Evolutionary conservation across 2,888 invertebrate genomes (phyloP).

Genomic region (Eumerus sabulonum): DNA sequence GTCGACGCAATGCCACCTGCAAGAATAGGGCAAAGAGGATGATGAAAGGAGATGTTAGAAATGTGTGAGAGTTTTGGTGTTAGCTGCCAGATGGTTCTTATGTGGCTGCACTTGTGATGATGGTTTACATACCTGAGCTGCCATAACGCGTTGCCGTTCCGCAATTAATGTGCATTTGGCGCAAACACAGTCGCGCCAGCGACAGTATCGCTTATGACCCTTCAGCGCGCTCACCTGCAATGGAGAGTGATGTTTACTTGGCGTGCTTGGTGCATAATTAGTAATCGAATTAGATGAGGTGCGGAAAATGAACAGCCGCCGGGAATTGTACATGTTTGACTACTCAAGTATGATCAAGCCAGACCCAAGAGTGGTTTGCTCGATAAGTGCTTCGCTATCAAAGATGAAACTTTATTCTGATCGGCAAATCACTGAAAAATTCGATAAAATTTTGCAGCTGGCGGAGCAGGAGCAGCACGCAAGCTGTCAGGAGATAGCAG

Average conservation of each 20-base stretch:
- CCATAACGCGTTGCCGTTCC: constrained; percentile 98
- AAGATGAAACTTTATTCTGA: too few relatives aligned
- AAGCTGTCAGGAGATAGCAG: too few relatives aligned
- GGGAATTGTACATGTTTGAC: too few relatives aligned
- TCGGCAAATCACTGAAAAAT: too few relatives aligned
- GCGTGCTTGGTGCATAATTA: neutral
- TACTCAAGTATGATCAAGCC: too few relatives aligned
- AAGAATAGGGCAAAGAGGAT: constrained; percentile 29
- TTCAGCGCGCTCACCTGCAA: constrained; percentile 81
- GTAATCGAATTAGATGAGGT: neutral
- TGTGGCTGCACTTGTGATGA: constrained; percentile 11
- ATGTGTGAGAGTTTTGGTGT: constrained; percentile 26
- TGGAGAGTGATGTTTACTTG: neutral
- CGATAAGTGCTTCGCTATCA: too few relatives aligned
- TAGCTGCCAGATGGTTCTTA: neutral
- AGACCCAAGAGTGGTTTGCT: too few relatives aligned
- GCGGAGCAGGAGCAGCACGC: too few relatives aligned
- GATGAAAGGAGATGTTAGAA: constrained; percentile 48
- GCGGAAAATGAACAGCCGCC: neutral
- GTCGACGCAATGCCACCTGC: constrained; percentile 94
- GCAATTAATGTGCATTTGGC: constrained; percentile 99
- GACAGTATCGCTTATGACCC: constrained; percentile 96
- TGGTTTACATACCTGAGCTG: constrained; percentile 87
- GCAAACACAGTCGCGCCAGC: constrained; percentile 98
- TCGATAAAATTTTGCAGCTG: too few relatives aligned